Evolutionary conservation across 2,888 invertebrate species (phyloP), one percentile per base, ranked within the genome.

Genomic region (Napeogenes sylphis): DNA sequence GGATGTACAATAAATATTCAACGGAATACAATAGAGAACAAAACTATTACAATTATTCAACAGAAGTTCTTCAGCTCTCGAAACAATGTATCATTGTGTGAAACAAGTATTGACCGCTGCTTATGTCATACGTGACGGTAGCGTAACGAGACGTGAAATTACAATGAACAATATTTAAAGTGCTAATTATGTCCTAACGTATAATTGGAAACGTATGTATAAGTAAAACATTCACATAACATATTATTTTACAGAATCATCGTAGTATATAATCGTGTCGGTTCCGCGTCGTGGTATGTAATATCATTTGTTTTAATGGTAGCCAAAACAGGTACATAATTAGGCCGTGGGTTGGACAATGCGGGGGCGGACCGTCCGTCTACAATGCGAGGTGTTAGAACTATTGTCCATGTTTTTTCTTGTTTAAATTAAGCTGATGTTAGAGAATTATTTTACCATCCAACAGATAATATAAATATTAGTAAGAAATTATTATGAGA

Each of bases 81-180:
- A 85, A 77, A 88, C 87, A 87, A 87, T 85, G 80, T 76, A 63
- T 75, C 80, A 85, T 87, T 86, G 84, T 87, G 74, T 75, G 62
- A 75, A 79, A 80, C 80, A 73, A 77, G 83, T 81, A 79, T 79
- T 74, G 74, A 59, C 42, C 21, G 45, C 53, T 51, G 21, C 63
- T 70, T 65, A 65, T 8, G 61, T 45, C 33, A 21, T 33, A 69
- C 68, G 73, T 58, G 58, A 69, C 69, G 69, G 61, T 62, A 60
- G 60, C 63, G 59, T 62, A 21, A 54, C 61, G 58, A 54, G 58
- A 42, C 10, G 42, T 10, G 8, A 42, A 10, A 42, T 10, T 2
- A 10, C 12, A 10, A 10, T 10, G 42, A 42, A 10, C 42, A 42
- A 42, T 10, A 12, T 2, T 42, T 3, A 10, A 42, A 3, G 3